Evolutionary conservation across 2,113 vertebrate species (phyloP), one percentile per base, ranked within the genome.

Genomic region (Smithornis capensis): DNA sequence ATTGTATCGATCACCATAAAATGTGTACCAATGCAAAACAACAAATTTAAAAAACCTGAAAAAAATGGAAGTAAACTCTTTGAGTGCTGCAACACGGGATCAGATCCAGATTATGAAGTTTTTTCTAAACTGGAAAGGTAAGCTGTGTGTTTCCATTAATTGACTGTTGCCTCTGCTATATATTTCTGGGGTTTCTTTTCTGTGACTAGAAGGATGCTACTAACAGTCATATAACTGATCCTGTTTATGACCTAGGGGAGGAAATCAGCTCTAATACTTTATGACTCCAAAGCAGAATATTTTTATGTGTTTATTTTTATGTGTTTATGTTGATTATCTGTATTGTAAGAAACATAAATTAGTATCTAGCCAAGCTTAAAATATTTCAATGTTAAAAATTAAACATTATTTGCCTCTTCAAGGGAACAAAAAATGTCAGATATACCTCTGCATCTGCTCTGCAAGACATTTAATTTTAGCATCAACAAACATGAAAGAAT

Each of bases 181-280:
- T 65, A 93, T 94, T 94, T 83, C 27, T 85, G 22, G 23, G 4
- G 19, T 10, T 23, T 62, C 75, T 40, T 86, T 75, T 69, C 75
- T 78, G 35, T 88, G 91, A 90, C 86, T 75, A 85, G 75, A 89
- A 89, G 14, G 71, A 57, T 93, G 47, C 44, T 90, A 44, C 70
- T 91, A 91, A 68, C 67, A 82, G 38, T 68, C 89, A 87, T 53
- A 74, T 89, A 91, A 90, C 45, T 95, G 60, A 83, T 91, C 90
- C 73, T 91, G 35, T 89, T 90, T 94, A 92, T 70, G 52, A 82
- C 22, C 31, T 76, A 76, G 63, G 4, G 12, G 55, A 52, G 69
- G 52, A 93, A 94, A 69, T 80, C 70, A 93, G 24, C 7, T 78
- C 50, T 90, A 65, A 82, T 47, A 74, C 23, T 91, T 88, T 87